Evolutionary conservation across 2,797 vertebrate species (phyloP), one percentile per base, ranked within the genome.

Genomic region (Parauchenoglanis ngamensis): DNA sequence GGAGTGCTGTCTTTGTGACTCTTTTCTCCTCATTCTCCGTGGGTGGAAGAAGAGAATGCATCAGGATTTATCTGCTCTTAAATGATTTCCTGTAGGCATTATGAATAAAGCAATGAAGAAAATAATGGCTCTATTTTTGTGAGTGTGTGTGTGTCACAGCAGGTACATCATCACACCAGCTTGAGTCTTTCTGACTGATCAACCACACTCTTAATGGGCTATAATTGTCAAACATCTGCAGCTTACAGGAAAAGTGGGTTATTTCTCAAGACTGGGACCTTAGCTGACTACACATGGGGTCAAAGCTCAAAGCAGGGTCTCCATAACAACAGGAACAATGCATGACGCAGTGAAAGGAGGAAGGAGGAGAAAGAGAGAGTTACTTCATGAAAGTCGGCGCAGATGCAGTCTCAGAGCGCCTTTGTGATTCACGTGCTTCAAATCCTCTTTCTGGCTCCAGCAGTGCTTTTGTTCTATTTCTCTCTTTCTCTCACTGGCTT

Each of bases 1-100:
- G 72, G 31, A 83, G 67, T 77, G 13, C 31, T 77, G 80, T 56
- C 23, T 87, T 83, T 56, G 68, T 73, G 40, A 35, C 72, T 76
- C 56, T 75, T 84, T 84, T 86, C 56, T 44, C 35, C 73, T 57
- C 68, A 77, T 89, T 85, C 82, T 46, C 72, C 87, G 93, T 92
- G 94, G 92, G 88, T 90, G 93, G 90, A 88, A 19, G 44, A 90
- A 89, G 90, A 92, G 92, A 93, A 92, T 93, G 91, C 92, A 89
- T 90, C 82, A 70, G 93, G 86, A 91, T 93, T 94, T 94, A 94
- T 94, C 93, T 92, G 91, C 92, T 91, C 90, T 88, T 93, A 92
- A 95, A 95, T 93, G 93, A 95, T 91, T 91, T 83, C 93, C 91
- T 95, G 93, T 94, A 95, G 94, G 91, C 91, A 91, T 88, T 67